These are phyloP conservation scores for Cantharis flavilabris DNA, from an alignment of 2,888 invertebrate species.

Conservation along the genomic window DNA sequence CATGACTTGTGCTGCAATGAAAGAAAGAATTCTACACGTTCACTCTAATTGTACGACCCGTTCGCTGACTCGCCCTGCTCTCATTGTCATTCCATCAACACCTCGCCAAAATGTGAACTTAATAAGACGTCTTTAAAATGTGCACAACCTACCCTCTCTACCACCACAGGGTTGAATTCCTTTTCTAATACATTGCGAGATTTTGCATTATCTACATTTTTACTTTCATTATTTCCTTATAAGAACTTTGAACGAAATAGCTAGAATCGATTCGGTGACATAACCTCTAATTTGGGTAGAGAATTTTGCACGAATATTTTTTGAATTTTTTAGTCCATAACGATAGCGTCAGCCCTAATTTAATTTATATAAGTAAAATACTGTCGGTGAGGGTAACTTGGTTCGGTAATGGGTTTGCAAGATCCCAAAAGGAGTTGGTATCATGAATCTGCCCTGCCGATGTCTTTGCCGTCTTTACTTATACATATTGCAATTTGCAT, in stretches of 20 bases:
- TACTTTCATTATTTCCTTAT: background rate
- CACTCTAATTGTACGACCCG: conserved; percentile 41
- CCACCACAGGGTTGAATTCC: conserved; percentile 9
- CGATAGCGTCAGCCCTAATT: background rate
- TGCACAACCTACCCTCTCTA: conserved; percentile 17
- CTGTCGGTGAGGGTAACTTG: conserved; percentile 8
- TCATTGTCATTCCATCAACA: conserved; percentile 43
- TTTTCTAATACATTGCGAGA: background rate
- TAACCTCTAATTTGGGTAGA: background rate
- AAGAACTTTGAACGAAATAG: background rate
- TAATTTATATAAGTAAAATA: background rate
- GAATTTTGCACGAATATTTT: too few relatives aligned
- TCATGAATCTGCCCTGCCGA: conserved; percentile 42
- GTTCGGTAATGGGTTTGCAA: conserved; percentile 23
- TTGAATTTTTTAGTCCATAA: background rate
- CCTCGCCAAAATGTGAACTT: conserved; percentile 43
- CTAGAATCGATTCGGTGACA: background rate
- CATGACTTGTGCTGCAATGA: conserved; percentile 40
- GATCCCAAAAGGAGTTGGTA: conserved; percentile 22
- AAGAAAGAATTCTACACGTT: conserved; percentile 47
- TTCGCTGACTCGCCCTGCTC: conserved; percentile 37
- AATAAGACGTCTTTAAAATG: conserved; percentile 39
- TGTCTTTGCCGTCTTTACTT: conserved; percentile 44
- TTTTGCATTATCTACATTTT: background rate
- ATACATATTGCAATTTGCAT: conserved; percentile 55